These are phyloP conservation scores for Leguminivora glycinivorella DNA, from an alignment of 1,140 invertebrate species.

Conservation along the genomic window DNA sequence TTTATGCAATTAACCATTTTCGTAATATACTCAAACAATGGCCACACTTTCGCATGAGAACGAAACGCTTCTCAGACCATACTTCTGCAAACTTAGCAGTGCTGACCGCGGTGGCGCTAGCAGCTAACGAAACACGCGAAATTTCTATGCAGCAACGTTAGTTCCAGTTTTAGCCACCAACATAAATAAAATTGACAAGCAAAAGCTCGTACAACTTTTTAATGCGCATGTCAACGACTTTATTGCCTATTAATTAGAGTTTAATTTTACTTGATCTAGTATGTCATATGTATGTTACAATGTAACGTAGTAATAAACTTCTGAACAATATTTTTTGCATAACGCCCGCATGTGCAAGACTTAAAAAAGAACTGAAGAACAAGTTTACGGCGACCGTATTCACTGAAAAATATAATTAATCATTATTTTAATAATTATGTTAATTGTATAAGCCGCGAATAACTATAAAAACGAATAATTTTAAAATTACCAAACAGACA, in stretches of 20 bases:
- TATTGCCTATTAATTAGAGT: slow-evolving; percentile 10
- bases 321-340: slow-evolving; percentile 62
- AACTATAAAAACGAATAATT: neutral
- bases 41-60: slow-evolving; percentile 72
- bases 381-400: neutral
- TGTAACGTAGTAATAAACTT: slow-evolving; percentile 55
- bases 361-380: neutral
- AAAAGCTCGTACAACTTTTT: neutral
- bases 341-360: slow-evolving; percentile 54
- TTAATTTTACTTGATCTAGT: neutral
- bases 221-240: neutral
- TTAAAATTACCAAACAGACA: too few species aligned
- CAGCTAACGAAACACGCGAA: neutral
- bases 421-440: neutral
- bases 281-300: neutral
- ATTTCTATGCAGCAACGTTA: neutral
- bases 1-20: slow-evolving; percentile 27
- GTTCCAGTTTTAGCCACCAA: neutral
- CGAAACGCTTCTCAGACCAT: slow-evolving; percentile 62
- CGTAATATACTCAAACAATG: slow-evolving; percentile 48
- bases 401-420: neutral
- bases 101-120: neutral
- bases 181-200: neutral
- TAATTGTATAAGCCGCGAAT: too few species aligned
- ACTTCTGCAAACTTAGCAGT: slow-evolving; percentile 39